phyloP scores from a whole-genome alignment of 2,888 invertebrate species.

The Euzetes globulus region DNA sequence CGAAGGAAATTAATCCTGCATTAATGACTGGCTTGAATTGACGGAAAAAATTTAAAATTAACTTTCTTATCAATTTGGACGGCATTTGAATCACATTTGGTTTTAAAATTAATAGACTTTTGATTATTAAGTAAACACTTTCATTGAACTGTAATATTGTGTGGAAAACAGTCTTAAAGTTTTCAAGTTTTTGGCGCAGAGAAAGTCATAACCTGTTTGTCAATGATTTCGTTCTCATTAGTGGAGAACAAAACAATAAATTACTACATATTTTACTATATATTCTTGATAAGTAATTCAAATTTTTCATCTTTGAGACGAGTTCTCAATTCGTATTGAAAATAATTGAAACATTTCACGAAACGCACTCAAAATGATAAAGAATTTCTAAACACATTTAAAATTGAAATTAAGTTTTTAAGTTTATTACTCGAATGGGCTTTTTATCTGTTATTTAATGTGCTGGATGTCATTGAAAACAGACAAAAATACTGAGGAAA shows the following conservation, averaged over 20 bases:
- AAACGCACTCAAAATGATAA: no score
- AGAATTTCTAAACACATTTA: no score
- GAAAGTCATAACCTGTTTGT: not conserved
- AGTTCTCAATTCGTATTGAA: no score
- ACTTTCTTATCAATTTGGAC: not conserved
- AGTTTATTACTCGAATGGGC: no score
- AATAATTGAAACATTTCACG: no score
- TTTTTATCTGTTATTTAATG: no score
- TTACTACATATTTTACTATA: no score
- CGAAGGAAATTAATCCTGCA: not conserved
- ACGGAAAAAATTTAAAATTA: not conserved
- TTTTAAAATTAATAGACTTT: not conserved
- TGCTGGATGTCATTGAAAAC: no score
- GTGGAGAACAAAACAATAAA: not conserved
- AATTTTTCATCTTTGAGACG: no score
- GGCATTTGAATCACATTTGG: not conserved
- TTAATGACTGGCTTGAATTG: not conserved
- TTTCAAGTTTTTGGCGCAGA: not conserved
- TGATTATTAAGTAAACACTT: not conserved
- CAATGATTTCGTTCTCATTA: not conserved
- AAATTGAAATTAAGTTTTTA: no score
- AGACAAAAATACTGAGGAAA: no score
- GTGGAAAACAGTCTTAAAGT: not conserved
- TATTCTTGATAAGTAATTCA: no score
- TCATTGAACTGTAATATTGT: not conserved